A percentile compares a stretch with the other conserved stretches of the same genome.
Conservation (phyloP, 2,113 vertebrate genomes). For the Melanotaenia duboulayi region DNA sequence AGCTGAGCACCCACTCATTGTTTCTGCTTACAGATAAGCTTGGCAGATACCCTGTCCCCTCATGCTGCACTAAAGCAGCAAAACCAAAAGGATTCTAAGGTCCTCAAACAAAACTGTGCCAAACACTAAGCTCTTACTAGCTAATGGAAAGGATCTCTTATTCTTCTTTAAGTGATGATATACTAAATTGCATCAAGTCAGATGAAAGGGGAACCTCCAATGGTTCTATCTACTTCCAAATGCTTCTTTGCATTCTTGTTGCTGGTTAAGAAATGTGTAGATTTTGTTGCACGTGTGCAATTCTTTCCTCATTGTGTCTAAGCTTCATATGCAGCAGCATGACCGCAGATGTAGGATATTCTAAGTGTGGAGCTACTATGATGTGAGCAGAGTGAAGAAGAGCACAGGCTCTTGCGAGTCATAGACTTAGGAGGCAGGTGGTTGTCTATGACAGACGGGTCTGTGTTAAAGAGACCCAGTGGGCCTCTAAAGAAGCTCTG, state of each 20-base stretch:
- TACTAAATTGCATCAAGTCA: conserved; percentile 26
- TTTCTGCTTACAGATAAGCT: conserved; percentile 59
- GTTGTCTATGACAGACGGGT: conserved; percentile 75
- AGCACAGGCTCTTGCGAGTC: conserved; percentile 61
- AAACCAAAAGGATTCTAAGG: conserved; percentile 44
- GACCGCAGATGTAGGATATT: conserved; percentile 42
- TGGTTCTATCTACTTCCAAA: conserved; percentile 17
- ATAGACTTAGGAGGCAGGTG: conserved; percentile 70
- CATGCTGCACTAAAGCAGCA: conserved; percentile 33
- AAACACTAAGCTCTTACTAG: conserved; percentile 60
- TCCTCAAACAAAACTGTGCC: conserved; percentile 39
- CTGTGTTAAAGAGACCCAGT: conserved; percentile 73
- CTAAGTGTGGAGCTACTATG: conserved; percentile 54
- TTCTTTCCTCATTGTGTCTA: conserved; percentile 40
- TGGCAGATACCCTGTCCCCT: conserved; percentile 29
- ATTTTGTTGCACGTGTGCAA: conserved; percentile 15
- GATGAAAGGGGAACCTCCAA: neutral
- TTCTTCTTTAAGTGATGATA: conserved; percentile 19
- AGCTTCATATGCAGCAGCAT: conserved; percentile 59
- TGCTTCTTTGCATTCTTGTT: conserved; percentile 20
- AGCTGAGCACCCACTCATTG: conserved; percentile 63
- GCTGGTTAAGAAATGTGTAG: conserved; percentile 38
- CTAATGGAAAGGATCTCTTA: conserved; percentile 41
- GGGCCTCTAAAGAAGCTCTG: conserved; percentile 69
- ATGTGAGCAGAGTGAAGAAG: conserved; percentile 57